A percentile compares a stretch with the other conserved stretches of the same genome.
These are phyloP conservation scores for Oostethus manadensis DNA, from an alignment of 2,113 vertebrate species.

Conservation along the genomic window DNA sequence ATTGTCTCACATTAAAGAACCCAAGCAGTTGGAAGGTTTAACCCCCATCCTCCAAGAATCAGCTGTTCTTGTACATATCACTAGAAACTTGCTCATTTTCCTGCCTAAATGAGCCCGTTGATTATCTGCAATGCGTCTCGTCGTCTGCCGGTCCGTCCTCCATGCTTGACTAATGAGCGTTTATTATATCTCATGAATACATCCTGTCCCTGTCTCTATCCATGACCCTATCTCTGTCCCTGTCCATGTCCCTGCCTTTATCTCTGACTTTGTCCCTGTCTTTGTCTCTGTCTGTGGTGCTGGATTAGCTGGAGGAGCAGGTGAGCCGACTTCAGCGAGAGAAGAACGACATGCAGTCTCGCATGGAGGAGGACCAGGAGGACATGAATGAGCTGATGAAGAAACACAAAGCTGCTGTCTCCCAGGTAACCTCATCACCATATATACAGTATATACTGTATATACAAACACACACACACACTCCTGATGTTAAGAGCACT, in stretches of 20 bases:
- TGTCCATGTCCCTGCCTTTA: too few relatives aligned
- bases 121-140: conserved; percentile 65
- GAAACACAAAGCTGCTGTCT: conserved; percentile 93
- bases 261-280: too few relatives aligned
- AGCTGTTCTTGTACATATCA: conserved; percentile 58
- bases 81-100: conserved; percentile 48
- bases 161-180: conserved; percentile 58
- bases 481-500: too few relatives aligned
- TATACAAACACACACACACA: too few relatives aligned
- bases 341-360: conserved; percentile 93
- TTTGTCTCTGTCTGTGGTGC: conserved; percentile 23
- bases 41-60: conserved; percentile 18
- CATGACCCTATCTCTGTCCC: too few relatives aligned
- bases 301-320: conserved; percentile 90
- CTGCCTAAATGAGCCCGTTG: conserved; percentile 65
- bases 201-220: conserved; percentile 34
- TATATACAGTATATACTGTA: too few relatives aligned
- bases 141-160: conserved; percentile 51
- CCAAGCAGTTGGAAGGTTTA: conserved; percentile 35
- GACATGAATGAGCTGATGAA: conserved; percentile 99
- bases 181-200: conserved; percentile 66
- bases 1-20: conserved; percentile 55
- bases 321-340: conserved; percentile 91
- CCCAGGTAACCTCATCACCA: conserved; percentile 76
- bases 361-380: conserved; percentile 96